Conservation (phyloP, 1,140 invertebrate species). For the Panulirus ornatus region DNA sequence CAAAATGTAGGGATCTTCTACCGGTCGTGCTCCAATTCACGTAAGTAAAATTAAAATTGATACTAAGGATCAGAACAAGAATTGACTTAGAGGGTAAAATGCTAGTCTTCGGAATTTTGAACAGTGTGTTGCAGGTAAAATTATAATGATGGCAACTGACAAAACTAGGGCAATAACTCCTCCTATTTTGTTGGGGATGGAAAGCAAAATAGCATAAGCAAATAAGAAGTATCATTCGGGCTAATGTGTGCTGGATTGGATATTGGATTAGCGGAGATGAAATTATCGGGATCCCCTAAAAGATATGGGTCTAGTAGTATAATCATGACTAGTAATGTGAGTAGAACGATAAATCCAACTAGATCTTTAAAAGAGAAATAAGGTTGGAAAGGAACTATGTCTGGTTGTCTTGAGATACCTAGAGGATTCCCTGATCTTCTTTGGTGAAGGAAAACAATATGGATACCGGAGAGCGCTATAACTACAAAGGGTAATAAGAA, state of each 20-base stretch:
- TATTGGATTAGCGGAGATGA: slow-evolving; percentile 61
- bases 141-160: slow-evolving; percentile 59
- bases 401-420: slow-evolving; percentile 81
- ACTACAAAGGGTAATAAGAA: slow-evolving; percentile 85
- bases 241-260: slow-evolving; percentile 75
- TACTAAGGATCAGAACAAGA: neutral
- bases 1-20: too few species aligned
- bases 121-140: neutral
- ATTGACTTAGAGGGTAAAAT: neutral
- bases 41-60: neutral
- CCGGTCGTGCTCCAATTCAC: neutral
- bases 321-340: slow-evolving; percentile 17
- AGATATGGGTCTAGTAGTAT: too few species aligned
- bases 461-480: slow-evolving; percentile 81
- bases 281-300: slow-evolving; percentile 71
- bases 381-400: slow-evolving; percentile 82
- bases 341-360: neutral
- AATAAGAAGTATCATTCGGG: slow-evolving; percentile 76
- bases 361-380: slow-evolving; percentile 69
- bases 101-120: neutral
- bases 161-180: neutral
- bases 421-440: slow-evolving; percentile 82
- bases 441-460: slow-evolving; percentile 83
- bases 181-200: slow-evolving; percentile 75
- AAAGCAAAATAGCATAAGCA: slow-evolving; percentile 75